These are phyloP conservation scores for Chelmon rostratus DNA, from an alignment of 2,797 vertebrate genomes.

Conservation along the genomic window DNA sequence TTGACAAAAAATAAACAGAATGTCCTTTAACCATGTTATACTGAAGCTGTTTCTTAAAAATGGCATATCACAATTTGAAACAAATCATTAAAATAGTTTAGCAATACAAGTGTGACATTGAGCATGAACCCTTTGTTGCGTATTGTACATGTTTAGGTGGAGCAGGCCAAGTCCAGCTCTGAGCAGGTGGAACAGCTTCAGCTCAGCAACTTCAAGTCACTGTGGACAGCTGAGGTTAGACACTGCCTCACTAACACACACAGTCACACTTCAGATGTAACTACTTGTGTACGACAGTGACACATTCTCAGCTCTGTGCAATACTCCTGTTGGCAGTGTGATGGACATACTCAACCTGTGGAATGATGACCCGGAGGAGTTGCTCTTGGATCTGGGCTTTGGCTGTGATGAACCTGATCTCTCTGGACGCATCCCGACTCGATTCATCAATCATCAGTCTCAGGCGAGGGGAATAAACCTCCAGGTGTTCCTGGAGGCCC, in stretches of 20 bases:
- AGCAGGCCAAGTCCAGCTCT: slow-evolving; percentile 70
- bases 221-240: slow-evolving; percentile 83
- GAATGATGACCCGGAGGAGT: slow-evolving; percentile 92
- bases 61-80: not conserved
- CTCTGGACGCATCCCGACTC: slow-evolving; percentile 89
- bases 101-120: not conserved
- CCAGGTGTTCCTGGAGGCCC: slow-evolving; percentile 90
- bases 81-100: not conserved
- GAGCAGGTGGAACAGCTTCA: slow-evolving; percentile 83
- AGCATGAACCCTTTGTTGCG: not conserved
- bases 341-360: slow-evolving; percentile 89
- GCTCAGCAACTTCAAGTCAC: slow-evolving; percentile 68
- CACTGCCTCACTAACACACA: not conserved
- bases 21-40: not conserved
- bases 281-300: not conserved
- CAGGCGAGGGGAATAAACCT: slow-evolving; percentile 90
- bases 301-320: not conserved
- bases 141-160: slow-evolving; percentile 51
- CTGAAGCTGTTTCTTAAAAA: not conserved
- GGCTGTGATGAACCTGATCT: slow-evolving; percentile 91
- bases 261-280: not conserved
- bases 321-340: slow-evolving; percentile 56
- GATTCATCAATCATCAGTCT: slow-evolving; percentile 90
- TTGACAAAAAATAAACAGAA: not conserved
- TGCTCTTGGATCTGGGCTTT: slow-evolving; percentile 94